A percentile compares a stretch with the other conserved stretches of the same genome.
Evolutionary conservation across 2,888 invertebrate species (phyloP).

Genomic region (Cantharis rustica): DNA sequence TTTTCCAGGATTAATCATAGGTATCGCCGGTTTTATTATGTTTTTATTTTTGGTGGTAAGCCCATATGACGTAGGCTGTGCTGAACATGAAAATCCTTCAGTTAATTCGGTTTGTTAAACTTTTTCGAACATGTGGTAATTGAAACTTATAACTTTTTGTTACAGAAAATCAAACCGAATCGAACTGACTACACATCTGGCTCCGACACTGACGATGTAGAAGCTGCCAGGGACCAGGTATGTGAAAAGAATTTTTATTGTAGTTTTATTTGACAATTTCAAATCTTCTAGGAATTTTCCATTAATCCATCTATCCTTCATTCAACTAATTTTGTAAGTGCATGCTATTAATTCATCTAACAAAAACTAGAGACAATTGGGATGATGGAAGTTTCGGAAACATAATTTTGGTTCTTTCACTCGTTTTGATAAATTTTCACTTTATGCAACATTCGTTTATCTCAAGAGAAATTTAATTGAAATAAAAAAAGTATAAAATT

Average conservation of each 20-base stretch:
- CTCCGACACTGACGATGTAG: conserved; percentile 58
- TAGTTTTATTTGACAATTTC: not conserved
- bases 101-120: not conserved
- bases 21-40: conserved; percentile 69
- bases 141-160: not conserved
- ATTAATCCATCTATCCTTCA: conserved; percentile 37
- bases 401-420: not conserved
- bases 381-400: not conserved
- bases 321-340: conserved; percentile 47
- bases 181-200: conserved; percentile 32
- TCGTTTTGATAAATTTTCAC: not conserved
- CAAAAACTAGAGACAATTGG: not conserved
- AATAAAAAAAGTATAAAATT: no score
- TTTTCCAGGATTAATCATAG: conserved; percentile 86
- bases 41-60: conserved; percentile 86
- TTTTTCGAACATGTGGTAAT: not conserved
- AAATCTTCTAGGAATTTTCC: conserved; percentile 37
- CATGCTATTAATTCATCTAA: conserved; percentile 32
- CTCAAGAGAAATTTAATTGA: no score
- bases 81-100: conserved; percentile 47
- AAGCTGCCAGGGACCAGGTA: conserved; percentile 66
- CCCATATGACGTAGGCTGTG: conserved; percentile 75
- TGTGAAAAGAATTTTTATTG: conserved; percentile 17
- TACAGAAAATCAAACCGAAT: conserved; percentile 43
- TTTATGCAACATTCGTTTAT: no score